These are phyloP conservation scores for Anneissia japonica DNA, from an alignment of 35 echinoderm and acorn worm genomes.

Conservation along the genomic window DNA sequence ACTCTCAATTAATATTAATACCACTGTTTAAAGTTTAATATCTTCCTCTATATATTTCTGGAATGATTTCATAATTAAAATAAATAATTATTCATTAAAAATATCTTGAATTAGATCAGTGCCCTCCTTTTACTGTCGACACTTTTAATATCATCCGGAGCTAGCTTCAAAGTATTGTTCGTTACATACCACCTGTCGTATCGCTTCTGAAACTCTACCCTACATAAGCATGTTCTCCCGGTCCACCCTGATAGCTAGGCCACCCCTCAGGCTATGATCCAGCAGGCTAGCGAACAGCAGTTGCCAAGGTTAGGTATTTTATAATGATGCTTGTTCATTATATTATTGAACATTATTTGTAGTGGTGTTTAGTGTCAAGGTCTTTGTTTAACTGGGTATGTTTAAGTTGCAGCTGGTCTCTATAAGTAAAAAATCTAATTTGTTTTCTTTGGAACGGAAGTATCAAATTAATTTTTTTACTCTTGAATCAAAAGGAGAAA, in stretches of 20 bases:
- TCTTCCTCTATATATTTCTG: no score
- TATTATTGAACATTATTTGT: background rate
- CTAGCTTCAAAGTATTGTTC: no score
- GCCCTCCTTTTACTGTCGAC: no score
- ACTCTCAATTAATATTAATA: no score
- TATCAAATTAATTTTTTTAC: no score
- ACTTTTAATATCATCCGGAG: no score
- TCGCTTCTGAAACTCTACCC: background rate
- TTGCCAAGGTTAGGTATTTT: background rate
- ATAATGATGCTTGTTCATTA: background rate
- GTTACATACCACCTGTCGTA: background rate
- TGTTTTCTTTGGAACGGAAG: background rate
- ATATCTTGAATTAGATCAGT: no score
- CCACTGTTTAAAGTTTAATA: no score
- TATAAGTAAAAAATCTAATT: background rate
- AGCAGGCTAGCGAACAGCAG: background rate
- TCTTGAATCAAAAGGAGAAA: no score
- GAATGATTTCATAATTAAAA: no score
- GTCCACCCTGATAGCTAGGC: background rate
- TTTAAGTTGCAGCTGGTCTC: background rate
- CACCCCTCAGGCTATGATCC: background rate
- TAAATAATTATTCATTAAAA: no score
- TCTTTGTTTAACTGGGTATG: no score
- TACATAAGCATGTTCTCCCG: background rate
- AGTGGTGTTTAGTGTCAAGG: background rate